Conservation (phyloP, 2,113 vertebrate species). For the Chaenogobius annularis region DNA sequence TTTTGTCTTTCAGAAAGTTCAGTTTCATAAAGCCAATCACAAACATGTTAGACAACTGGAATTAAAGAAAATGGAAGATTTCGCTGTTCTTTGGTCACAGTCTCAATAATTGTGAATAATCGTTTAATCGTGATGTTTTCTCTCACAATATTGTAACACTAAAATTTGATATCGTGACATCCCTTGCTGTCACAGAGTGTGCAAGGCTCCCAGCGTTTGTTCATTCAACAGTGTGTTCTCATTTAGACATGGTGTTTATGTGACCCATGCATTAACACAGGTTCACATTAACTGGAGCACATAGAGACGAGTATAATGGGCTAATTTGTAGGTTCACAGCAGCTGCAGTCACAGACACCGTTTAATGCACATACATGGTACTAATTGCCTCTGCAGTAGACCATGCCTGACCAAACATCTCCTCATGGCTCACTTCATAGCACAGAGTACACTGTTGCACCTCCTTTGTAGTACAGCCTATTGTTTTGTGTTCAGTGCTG, state of each 20-base stretch:
- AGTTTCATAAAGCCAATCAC: too few species aligned
- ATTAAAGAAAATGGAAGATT: too few species aligned
- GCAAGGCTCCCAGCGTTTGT: constrained; percentile 14
- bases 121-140: too few species aligned
- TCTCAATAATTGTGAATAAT: too few species aligned
- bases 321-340: constrained; percentile 57
- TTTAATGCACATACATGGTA: constrained; percentile 32
- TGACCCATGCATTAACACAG: constrained; percentile 45
- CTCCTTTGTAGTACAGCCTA: constrained; percentile 51
- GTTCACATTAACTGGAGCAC: constrained; percentile 58
- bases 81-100: too few species aligned
- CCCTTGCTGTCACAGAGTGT: too few species aligned
- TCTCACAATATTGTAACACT: too few species aligned
- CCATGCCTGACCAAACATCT: constrained; percentile 66
- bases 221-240: constrained; percentile 21
- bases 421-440: constrained; percentile 70
- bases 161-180: too few species aligned
- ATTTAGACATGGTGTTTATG: constrained; percentile 30
- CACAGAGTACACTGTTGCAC: constrained; percentile 11
- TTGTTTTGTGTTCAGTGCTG: constrained; percentile 55
- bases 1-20: too few species aligned
- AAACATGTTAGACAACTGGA: too few species aligned
- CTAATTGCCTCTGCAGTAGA: constrained; percentile 66
- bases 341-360: constrained; percentile 66
- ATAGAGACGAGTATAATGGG: constrained; percentile 44